Base-by-base conservation (phyloP, 2,888 invertebrate species). In the Leistus spinibarbis region DNA sequence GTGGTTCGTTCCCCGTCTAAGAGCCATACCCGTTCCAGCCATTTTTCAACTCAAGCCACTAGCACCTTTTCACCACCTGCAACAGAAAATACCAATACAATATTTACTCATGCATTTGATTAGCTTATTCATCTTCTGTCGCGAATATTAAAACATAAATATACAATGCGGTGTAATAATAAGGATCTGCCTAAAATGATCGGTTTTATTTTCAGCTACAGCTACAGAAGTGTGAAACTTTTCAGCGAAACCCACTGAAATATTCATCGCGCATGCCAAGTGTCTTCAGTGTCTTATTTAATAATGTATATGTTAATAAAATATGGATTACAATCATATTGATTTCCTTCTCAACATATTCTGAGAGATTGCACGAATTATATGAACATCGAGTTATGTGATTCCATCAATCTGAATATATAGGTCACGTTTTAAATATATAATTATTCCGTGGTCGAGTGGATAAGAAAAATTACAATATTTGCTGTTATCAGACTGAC, bases 11-110 rank as follows among this genome's bases (percentile, higher is more conserved):
- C 89, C 89, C 88, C 91, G 91, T 88, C 92, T 91, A 88, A 91
- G 90, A 80, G 85, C 85, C 89, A 92, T 92, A 85, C 91, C 92
- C 89, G 91, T 91, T 87, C 91, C 90, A 87, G 92, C 91, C 92
- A 92, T 92, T 88, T 72, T 24, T 54, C 54, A 10, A 19, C 57
- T 16, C 9, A 20, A 4, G 3, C 16, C 63, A 7, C 63, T 4
- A 13, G 10, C 64, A 23, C n/a, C 3, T 23, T 9, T 13, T 64
- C 64, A 64, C 90, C 90, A 90, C 89, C 84, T 84, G 81, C 65
- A 84, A 83, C 76, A 80, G 81, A 78, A 66, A 54, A 53, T 20
- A 57, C 19, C 19, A 56, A 56, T 9, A 56, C n/a, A 56, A 17
- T 17, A 56, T 56, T 4, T 17, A n/a, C n/a, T n/a, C n/a, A n/a